Evolutionary conservation across 2,113 vertebrate genomes (phyloP).

Genomic region (Gavia stellata): DNA sequence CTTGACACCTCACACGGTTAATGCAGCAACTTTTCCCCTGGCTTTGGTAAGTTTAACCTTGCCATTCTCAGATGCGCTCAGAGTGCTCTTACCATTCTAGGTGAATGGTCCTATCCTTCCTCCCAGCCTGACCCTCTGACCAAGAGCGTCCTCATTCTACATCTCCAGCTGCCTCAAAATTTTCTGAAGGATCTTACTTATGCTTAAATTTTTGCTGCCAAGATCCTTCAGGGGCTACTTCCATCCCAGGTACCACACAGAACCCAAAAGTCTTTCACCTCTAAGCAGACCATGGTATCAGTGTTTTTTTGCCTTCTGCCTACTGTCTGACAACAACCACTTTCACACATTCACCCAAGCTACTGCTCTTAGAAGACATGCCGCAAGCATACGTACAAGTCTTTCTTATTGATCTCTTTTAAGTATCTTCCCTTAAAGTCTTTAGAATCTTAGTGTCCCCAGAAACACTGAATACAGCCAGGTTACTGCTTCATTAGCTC

Average conservation of each 20-base stretch:
- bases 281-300: not conserved
- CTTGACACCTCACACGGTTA: not conserved
- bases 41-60: not conserved
- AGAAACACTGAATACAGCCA: not conserved
- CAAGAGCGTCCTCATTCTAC: not conserved
- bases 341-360: not conserved
- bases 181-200: not conserved
- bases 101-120: not conserved
- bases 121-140: not conserved
- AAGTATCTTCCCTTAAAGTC: not conserved
- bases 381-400: not conserved
- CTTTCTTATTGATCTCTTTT: not conserved
- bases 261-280: not conserved
- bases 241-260: not conserved
- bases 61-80: not conserved
- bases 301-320: not conserved
- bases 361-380: not conserved
- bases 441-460: not conserved
- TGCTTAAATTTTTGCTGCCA: not conserved
- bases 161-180: not conserved
- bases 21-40: not conserved
- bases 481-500: not conserved
- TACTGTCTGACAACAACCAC: accelerated
- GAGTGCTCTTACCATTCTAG: not conserved
- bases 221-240: not conserved